These are phyloP conservation scores for Oryctes rhinoceros DNA, from an alignment of 1,140 invertebrate species.

Conservation along the genomic window DNA sequence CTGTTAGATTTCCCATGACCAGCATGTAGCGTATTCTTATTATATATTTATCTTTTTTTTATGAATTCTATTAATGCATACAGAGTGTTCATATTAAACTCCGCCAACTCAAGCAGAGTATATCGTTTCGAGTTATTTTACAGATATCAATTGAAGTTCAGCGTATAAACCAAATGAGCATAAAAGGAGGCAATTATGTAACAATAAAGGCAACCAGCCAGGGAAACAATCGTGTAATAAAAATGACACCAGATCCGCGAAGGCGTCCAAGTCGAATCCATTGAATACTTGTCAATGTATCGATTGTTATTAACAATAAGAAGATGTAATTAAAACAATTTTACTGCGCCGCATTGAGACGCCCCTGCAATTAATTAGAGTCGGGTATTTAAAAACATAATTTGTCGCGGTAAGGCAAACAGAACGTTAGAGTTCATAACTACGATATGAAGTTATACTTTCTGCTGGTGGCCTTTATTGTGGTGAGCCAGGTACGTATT, in stretches of 20 bases:
- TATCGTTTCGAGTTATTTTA: too few species aligned
- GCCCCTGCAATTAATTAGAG: neutral
- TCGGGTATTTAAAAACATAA: neutral
- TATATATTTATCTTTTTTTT: too few species aligned
- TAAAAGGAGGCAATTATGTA: too few species aligned
- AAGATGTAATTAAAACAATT: neutral
- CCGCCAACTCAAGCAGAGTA: too few species aligned
- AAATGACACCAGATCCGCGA: neutral
- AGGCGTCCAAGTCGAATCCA: neutral
- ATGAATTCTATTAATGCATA: too few species aligned
- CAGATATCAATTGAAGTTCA: too few species aligned
- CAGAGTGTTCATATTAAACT: too few species aligned
- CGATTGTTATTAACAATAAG: neutral
- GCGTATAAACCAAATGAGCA: too few species aligned
- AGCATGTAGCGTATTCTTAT: too few species aligned
- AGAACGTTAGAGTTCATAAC: neutral
- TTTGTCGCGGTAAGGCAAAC: neutral
- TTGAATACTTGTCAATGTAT: neutral
- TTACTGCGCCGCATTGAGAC: neutral
- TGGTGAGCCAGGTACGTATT: neutral
- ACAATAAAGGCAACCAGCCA: too few species aligned
- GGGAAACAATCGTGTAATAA: neutral
- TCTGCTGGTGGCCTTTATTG: neutral
- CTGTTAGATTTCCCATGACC: too few species aligned
- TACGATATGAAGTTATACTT: neutral